Percentiles rank a stretch among this genome's conserved stretches.
These are phyloP conservation scores for Sepioteuthis lessoniana DNA, from an alignment of 2,888 invertebrate genomes.

Conservation along the genomic window DNA sequence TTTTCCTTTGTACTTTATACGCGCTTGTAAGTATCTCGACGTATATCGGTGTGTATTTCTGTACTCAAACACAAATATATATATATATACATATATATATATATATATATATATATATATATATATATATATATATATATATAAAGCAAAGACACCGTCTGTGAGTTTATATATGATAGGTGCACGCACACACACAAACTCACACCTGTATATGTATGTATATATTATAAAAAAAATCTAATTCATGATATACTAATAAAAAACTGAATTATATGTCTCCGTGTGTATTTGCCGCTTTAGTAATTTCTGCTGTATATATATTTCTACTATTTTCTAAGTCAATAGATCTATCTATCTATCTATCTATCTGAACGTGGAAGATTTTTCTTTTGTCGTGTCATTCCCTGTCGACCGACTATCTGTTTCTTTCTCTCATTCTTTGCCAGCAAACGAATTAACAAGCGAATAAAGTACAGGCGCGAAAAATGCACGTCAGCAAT, in stretches of 20 bases:
- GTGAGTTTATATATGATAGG: too few species aligned
- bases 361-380: too few species aligned
- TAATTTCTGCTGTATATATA: too few species aligned
- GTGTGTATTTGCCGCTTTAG: background rate
- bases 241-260: background rate
- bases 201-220: background rate
- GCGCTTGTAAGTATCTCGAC: too few species aligned
- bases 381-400: too few species aligned
- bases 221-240: background rate
- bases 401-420: too few species aligned
- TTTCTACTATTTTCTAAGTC: too few species aligned
- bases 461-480: background rate
- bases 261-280: background rate
- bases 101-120: background rate
- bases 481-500: background rate
- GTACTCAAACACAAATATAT: too few species aligned
- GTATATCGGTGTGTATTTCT: too few species aligned
- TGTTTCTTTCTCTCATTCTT: background rate
- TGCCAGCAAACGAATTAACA: background rate
- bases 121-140: background rate
- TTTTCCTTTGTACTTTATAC: too few species aligned
- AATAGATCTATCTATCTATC: too few species aligned
- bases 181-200: background rate
- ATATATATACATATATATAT: background rate
- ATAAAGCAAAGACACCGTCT: background rate